Evolutionary conservation across 2,797 vertebrate species (phyloP).

Genomic region (Brachyrhaphis roseni): DNA sequence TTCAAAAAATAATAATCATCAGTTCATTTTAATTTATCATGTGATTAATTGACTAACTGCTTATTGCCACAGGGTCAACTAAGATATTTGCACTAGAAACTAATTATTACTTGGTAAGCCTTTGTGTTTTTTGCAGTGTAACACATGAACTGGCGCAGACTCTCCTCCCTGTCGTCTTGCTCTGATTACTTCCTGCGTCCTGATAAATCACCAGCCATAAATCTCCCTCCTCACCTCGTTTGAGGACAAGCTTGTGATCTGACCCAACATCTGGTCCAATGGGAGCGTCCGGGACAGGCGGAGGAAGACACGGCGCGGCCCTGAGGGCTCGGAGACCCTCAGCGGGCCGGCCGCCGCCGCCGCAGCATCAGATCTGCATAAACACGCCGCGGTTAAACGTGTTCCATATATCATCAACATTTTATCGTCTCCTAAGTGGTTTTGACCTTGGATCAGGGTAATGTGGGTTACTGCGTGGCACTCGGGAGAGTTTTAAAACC

Average conservation of each 20-base stretch:
- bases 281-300: slow-evolving; percentile 33
- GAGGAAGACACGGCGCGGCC: slow-evolving; percentile 32
- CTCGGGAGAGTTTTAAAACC: slow-evolving; percentile 31
- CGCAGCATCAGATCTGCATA: slow-evolving; percentile 21
- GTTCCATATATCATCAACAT: slow-evolving; percentile 61
- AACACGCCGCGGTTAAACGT: slow-evolving; percentile 45
- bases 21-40: too few relatives aligned
- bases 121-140: slow-evolving; percentile 14
- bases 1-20: too few relatives aligned
- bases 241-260: slow-evolving; percentile 33
- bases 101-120: too few relatives aligned
- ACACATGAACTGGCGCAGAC: slow-evolving; percentile 9
- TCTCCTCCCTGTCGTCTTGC: slow-evolving; percentile 34
- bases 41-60: too few relatives aligned
- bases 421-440: slow-evolving; percentile 62
- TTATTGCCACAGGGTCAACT: too few relatives aligned
- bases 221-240: slow-evolving; percentile 13
- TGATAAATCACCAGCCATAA: slow-evolving; percentile 54
- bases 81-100: too few relatives aligned
- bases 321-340: slow-evolving; percentile 17
- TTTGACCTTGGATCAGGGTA: slow-evolving; percentile 64
- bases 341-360: slow-evolving; percentile 34
- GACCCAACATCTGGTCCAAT: slow-evolving; percentile 16
- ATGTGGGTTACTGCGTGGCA: slow-evolving; percentile 34
- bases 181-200: slow-evolving; percentile 51